Evolutionary conservation across 2,888 invertebrate species (phyloP).

Genomic region (Xestia c-nigrum): DNA sequence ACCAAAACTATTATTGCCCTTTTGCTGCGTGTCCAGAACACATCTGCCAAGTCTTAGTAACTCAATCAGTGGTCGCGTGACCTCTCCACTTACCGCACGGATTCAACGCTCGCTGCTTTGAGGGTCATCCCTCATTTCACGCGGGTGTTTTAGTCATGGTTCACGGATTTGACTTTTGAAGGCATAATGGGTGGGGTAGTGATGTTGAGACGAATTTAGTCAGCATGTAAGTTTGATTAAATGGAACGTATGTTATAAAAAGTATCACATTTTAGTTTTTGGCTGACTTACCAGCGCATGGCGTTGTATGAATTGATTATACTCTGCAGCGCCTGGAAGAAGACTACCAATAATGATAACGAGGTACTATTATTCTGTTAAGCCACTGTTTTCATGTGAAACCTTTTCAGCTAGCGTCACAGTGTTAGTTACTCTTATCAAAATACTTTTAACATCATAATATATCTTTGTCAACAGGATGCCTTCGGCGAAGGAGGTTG

Average conservation of each 20-base stretch:
- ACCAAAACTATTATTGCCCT: neutral
- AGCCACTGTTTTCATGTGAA: neutral
- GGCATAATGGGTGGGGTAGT: neutral
- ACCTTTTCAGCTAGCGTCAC: neutral
- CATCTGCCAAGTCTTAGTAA: conserved; percentile 55
- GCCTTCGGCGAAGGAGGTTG: conserved; percentile 96
- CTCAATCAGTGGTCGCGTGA: conserved; percentile 71
- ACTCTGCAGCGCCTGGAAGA: neutral
- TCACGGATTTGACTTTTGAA: conserved; percentile 28
- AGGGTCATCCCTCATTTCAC: conserved; percentile 66
- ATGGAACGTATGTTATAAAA: neutral
- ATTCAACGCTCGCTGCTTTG: conserved; percentile 61
- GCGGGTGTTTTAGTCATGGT: conserved; percentile 48
- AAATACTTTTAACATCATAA: neutral
- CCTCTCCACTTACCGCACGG: conserved; percentile 66
- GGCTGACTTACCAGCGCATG: neutral
- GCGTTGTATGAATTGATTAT: neutral
- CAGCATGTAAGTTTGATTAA: neutral
- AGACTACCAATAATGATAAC: neutral
- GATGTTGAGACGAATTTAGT: neutral
- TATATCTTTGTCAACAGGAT: conserved; percentile 89
- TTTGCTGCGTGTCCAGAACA: conserved; percentile 62
- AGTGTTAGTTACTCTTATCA: neutral
- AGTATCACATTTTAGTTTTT: neutral
- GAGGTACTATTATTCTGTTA: neutral